Evolutionary conservation across 2,797 vertebrate genomes (phyloP), one percentile per base, ranked within the genome.

Genomic region (Yasuhikotakia modesta): DNA sequence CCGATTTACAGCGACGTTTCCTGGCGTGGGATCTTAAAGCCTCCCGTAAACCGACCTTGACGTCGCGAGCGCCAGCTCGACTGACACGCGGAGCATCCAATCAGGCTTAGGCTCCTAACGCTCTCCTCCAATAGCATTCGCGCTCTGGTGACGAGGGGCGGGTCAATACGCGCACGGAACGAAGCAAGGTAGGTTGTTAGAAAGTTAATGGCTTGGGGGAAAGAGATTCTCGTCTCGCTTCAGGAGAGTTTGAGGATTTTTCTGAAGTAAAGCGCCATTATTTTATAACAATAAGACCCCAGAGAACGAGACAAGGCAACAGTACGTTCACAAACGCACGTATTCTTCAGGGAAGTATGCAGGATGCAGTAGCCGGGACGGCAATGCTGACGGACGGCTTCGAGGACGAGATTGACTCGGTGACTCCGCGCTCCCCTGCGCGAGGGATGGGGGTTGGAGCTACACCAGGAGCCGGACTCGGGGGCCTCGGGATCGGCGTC

Each of bases 371-470:
- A 93, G 92, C 93, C 94, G 94, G 94, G 93, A 94, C 93, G 88
- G 93, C 93, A 94, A 97, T 98, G 96, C 95, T 98, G 93, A 97
- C 96, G 91, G 96, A 98, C 94, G 95, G 96, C 94, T 95, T 95
- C 91, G 97, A 98, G 92, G 96, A 98, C 95, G 97, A 99, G 93
- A 94, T 99, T 92, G 97, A 99, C 94, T 97, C 96, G 88, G 96
- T 97, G 92, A 96, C 95, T 96, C 96, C 96, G 94, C 96, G 96
- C 91, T 94, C 94, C 92, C 92, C 94, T 87, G 94, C 93, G 89
- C 92, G 94, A 93, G 93, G 95, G 90, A 93, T 94, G 92, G 95
- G 94, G 88, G 95, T 96, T 87, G 95, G 94, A 94, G 92, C 93
- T 87, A 92, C 94, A 90, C 92, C 94, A 91, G 94, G 92, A 93